phyloP scores from a whole-genome alignment of 2,888 invertebrate species.

The Smittia sp. region DNA sequence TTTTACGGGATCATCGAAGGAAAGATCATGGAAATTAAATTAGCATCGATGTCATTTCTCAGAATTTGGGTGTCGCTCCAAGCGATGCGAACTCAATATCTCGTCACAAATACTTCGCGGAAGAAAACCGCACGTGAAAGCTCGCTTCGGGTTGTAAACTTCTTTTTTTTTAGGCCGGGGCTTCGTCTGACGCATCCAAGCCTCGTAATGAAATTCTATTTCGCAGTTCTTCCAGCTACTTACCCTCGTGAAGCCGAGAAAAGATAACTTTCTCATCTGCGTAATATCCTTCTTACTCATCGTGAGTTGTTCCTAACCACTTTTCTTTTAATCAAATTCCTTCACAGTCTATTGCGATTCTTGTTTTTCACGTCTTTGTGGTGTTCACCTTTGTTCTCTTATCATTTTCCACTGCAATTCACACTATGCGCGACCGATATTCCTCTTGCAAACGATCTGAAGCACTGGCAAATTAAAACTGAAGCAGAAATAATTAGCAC shows the following conservation, averaged over 20 bases:
- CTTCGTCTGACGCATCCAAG: no score
- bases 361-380: not conserved
- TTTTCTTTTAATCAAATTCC: not conserved
- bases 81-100: no score
- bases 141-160: no score
- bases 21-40: no score
- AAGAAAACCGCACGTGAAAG: no score
- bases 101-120: no score
- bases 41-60: no score
- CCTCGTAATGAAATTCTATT: no score
- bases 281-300: constrained; percentile 7
- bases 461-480: not conserved
- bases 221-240: no score
- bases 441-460: not conserved
- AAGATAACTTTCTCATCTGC: constrained; percentile 67
- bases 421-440: not conserved
- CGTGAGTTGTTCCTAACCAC: not conserved
- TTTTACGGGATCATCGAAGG: no score
- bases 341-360: not conserved
- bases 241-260: constrained; percentile 66
- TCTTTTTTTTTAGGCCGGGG: no score
- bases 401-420: not conserved
- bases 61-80: no score
- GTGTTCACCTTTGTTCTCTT: not conserved
- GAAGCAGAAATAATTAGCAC: not conserved